Evolutionary conservation across 2,113 vertebrate species (phyloP).

Genomic region (Helogale parvula): DNA sequence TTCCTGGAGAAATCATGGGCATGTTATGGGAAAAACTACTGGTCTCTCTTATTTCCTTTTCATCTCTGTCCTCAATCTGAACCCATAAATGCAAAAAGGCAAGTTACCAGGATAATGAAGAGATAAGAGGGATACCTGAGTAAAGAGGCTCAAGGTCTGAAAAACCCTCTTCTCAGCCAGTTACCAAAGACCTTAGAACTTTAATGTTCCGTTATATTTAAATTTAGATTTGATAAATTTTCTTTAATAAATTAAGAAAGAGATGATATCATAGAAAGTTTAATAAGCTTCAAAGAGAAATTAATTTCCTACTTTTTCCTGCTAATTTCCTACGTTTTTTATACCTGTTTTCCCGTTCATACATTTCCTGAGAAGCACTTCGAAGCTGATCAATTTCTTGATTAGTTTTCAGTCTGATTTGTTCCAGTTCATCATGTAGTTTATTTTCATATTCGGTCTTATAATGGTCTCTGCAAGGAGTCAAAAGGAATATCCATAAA

Average conservation of each 20-base stretch:
- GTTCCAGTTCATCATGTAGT: slow-evolving; percentile 93
- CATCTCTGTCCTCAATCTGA: background rate
- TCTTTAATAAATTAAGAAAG: background rate
- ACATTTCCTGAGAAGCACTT: slow-evolving; percentile 95
- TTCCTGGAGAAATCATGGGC: background rate
- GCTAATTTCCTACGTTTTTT: background rate
- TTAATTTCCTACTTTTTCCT: background rate
- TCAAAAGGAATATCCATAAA: slow-evolving; percentile 44
- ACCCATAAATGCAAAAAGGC: background rate
- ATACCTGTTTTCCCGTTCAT: slow-evolving; percentile 98
- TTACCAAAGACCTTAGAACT: slow-evolving; percentile 35
- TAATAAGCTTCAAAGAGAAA: slow-evolving; percentile 24
- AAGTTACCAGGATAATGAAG: background rate
- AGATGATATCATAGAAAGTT: background rate
- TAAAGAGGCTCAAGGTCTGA: background rate
- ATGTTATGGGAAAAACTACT: background rate
- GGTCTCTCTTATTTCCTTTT: background rate
- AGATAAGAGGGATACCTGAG: background rate
- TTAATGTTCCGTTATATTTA: slow-evolving; percentile 26
- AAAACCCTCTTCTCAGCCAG: background rate
- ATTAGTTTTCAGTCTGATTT: slow-evolving; percentile 93
- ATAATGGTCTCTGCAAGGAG: slow-evolving; percentile 92
- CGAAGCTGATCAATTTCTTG: slow-evolving; percentile 96
- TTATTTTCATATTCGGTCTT: slow-evolving; percentile 97
- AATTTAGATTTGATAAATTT: slow-evolving; percentile 6